Evolutionary conservation across 35 echinoderm and acorn worm species (phyloP).

Genomic region (Anneissia japonica): DNA sequence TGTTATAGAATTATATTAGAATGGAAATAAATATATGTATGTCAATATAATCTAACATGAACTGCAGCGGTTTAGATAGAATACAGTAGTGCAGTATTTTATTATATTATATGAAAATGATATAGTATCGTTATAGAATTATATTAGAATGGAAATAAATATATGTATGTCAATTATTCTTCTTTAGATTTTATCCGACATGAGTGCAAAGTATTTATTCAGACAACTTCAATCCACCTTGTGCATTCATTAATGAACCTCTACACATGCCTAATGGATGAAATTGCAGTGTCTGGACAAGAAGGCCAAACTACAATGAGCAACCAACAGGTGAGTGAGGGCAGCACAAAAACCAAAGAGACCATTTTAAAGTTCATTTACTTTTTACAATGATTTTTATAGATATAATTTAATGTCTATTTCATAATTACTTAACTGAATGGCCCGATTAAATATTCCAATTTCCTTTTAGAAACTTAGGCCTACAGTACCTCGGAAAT

Average conservation of each 20-base stretch:
- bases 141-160: too few species aligned
- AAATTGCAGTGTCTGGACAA: conserved; percentile 67
- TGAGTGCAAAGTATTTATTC: conserved; percentile 84
- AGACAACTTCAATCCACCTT: conserved; percentile 82
- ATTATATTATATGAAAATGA: too few species aligned
- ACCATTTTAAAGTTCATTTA: too few species aligned
- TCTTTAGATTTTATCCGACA: conserved; percentile 81
- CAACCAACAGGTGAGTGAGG: conserved; percentile 74
- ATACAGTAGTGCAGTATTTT: too few species aligned
- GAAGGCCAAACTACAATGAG: conserved; percentile 68
- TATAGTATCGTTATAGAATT: too few species aligned
- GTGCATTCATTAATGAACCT: conserved; percentile 80
- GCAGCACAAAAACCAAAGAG: background rate
- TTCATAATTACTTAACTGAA: background rate
- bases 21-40: background rate
- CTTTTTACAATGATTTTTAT: too few species aligned
- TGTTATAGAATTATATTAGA: too few species aligned
- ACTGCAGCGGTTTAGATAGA: too few species aligned
- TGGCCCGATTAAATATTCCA: background rate
- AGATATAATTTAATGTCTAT: too few species aligned
- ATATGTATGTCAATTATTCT: background rate
- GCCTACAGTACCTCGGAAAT: background rate
- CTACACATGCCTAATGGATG: conserved; percentile 85
- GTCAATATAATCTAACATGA: too few species aligned
- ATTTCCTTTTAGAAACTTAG: background rate